Percentiles rank a stretch among this genome's conserved stretches.
Evolutionary conservation across 2,888 invertebrate species (phyloP).

Genomic region (Caenorhabditis plicata): DNA sequence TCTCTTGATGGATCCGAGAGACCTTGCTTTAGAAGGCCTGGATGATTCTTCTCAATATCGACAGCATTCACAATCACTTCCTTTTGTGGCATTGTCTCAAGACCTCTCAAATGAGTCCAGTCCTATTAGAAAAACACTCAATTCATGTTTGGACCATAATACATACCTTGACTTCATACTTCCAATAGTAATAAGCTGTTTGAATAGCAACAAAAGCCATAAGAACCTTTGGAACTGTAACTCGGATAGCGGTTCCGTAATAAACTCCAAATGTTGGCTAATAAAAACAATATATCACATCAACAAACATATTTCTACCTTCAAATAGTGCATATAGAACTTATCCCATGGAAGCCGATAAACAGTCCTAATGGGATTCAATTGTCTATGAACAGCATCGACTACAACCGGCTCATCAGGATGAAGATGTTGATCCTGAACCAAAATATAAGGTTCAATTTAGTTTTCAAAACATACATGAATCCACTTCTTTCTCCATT

Average conservation of each 20-base stretch:
- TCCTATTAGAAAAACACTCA: constrained; percentile 32
- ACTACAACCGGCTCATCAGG: constrained; percentile 64
- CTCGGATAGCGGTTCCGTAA: constrained; percentile 55
- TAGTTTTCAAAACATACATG: constrained; percentile 17
- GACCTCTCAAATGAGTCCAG: constrained; percentile 56
- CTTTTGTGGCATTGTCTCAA: constrained; percentile 53
- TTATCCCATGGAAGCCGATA: constrained; percentile 63
- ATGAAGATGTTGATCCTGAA: constrained; percentile 63
- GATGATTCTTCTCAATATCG: constrained; percentile 48
- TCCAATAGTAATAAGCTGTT: constrained; percentile 59
- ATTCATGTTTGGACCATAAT: background rate
- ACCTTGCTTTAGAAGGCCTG: constrained; percentile 48
- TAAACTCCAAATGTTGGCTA: constrained; percentile 62
- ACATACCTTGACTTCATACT: constrained; percentile 60
- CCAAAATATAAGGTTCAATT: background rate
- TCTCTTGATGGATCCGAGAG: constrained; percentile 39
- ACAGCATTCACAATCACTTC: constrained; percentile 35
- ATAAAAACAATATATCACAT: background rate
- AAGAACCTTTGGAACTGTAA: constrained; percentile 57
- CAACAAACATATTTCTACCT: constrained; percentile 9
- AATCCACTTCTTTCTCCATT: constrained; percentile 60
- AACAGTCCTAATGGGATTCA: constrained; percentile 62
- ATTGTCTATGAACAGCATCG: constrained; percentile 61
- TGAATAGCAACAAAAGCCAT: constrained; percentile 49
- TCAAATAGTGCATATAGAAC: constrained; percentile 60